phyloP scores from a whole-genome alignment of 1,140 invertebrate species.

The Papilio helenus region DNA sequence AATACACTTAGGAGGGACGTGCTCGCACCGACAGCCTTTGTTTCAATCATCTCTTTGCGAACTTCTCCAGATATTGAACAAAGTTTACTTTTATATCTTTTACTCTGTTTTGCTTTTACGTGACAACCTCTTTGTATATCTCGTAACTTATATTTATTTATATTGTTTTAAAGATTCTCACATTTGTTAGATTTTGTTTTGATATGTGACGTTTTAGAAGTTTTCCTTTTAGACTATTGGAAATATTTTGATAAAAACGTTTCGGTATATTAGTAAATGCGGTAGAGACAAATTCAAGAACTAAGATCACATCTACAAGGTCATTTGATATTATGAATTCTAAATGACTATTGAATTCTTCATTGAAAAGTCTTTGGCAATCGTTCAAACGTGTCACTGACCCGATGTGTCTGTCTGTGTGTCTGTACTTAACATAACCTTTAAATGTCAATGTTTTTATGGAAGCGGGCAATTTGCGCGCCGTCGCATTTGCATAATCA shows the following conservation, averaged over 20 bases:
- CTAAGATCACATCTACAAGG: not conserved
- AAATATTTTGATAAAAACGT: not conserved
- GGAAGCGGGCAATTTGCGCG: constrained; percentile 16
- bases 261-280: too few relatives aligned
- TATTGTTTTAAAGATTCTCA: constrained; percentile 32
- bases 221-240: not conserved
- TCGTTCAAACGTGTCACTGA: constrained; percentile 12
- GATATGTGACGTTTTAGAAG: not conserved
- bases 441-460: constrained; percentile 36
- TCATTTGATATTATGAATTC: not conserved
- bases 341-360: not conserved
- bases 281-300: not conserved
- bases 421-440: constrained; percentile 32
- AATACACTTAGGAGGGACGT: constrained; percentile 72
- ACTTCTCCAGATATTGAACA: constrained; percentile 55
- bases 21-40: constrained; percentile 48
- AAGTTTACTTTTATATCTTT: constrained; percentile 66
- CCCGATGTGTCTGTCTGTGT: constrained; percentile 13
- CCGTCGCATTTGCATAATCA: constrained; percentile 30
- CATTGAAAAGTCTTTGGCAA: constrained; percentile 4
- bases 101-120: constrained; percentile 36
- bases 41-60: constrained; percentile 75
- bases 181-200: constrained; percentile 4
- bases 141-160: constrained; percentile 34
- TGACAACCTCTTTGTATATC: constrained; percentile 34